Evolutionary conservation across 2,888 invertebrate species (phyloP).

Genomic region (Thelaira solivaga): DNA sequence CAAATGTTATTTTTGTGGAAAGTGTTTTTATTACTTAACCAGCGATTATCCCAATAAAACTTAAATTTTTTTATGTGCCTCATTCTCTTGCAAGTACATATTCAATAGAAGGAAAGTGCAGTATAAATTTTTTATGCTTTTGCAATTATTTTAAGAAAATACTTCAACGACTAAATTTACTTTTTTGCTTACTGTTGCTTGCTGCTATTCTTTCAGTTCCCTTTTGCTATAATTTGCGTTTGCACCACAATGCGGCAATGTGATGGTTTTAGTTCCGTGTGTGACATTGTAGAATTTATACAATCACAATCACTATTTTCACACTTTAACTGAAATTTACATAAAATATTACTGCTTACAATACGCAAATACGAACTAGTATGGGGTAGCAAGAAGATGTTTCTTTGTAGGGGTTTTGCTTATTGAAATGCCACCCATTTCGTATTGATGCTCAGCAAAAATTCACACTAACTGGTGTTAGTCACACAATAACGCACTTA

Average conservation of each 20-base stretch:
- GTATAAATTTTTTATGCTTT: slow-evolving; percentile 10
- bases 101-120: slow-evolving; percentile 4
- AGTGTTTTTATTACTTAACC: slow-evolving; percentile 55
- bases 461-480: slow-evolving; percentile 7
- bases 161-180: slow-evolving; percentile 22
- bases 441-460: neutral
- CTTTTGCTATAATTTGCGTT: slow-evolving; percentile 4
- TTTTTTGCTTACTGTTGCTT: neutral
- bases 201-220: neutral
- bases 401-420: too few species aligned
- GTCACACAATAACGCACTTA: slow-evolving; percentile 49
- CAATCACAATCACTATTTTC: slow-evolving; percentile 76
- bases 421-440: neutral
- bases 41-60: slow-evolving; percentile 54
- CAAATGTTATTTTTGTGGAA: slow-evolving; percentile 45
- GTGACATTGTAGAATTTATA: slow-evolving; percentile 74
- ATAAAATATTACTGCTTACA: slow-evolving; percentile 72
- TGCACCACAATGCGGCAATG: slow-evolving; percentile 20
- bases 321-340: slow-evolving; percentile 76
- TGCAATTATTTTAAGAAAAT: slow-evolving; percentile 44
- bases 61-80: slow-evolving; percentile 11
- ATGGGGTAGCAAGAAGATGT: too few species aligned
- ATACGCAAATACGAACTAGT: slow-evolving; percentile 14
- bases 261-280: slow-evolving; percentile 63
- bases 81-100: neutral